Evolutionary conservation across 2,888 invertebrate genomes (phyloP), one percentile per base, ranked within the genome.

Genomic region (Patella pellucida): DNA sequence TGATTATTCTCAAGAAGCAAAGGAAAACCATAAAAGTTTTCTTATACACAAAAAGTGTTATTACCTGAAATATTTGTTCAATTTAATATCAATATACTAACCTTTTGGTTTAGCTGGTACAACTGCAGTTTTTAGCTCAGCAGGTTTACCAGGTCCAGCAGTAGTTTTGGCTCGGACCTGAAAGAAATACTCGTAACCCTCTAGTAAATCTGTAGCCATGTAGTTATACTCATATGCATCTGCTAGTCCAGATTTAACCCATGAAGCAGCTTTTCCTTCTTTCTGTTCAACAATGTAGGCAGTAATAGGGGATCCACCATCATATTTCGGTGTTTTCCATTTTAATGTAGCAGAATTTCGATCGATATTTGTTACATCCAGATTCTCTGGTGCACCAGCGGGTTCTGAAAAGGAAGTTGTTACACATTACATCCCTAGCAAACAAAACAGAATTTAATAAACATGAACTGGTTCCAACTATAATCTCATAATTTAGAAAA

Each of bases 1-100:
- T 41, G 41, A 41, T 41, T 41, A 41, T 41, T 3, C 41, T 41
- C 41, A 7, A 41, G 41, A 41, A 41, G 41, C 41, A 41, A 7
- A 41, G 5, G 5, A 41, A 41, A 41, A 41, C 41, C 5, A 41
- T 9, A 41, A 41, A 0, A 41, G 41, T 41, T 9, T 41, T 41
- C 41, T 41, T 41, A 41, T 41, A 41, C 41, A 41, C 41, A 1
- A 9, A n/a, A 41, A 7, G 41, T 41, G 41, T 41, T 41, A 41
- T 41, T 41, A 41, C 41, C 41, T 9, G 41, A 41, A 41, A 41
- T 41, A 41, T 41, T 7, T 41, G 41, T 7, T 41, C 9, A 41
- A 41, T 41, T 41, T 41, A 41, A 41, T 41, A 51, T 11, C n/a
- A 68, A 51, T 23, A 62, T 16, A 94, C 96, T 94, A 92, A 97